Conservation (phyloP, 2,113 vertebrate species). For the Notarius lentiginosus region DNA sequence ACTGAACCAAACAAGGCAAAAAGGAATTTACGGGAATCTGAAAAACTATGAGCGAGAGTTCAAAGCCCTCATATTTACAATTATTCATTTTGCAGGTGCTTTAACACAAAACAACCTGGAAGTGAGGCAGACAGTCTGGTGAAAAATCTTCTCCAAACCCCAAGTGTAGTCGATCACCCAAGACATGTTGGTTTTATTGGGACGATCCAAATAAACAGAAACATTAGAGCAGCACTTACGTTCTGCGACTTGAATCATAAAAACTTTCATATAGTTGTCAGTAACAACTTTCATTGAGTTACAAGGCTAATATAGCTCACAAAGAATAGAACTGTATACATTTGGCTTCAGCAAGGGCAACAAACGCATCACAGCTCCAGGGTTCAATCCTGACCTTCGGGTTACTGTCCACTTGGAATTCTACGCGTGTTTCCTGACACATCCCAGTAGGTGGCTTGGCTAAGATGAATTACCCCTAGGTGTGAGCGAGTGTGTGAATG, state of each 20-base stretch:
- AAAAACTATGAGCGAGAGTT: background rate
- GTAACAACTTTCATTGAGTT: background rate
- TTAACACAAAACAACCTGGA: background rate
- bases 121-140: background rate
- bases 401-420: background rate
- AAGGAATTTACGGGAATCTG: background rate
- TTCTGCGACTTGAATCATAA: too few species aligned
- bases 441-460: background rate
- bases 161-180: too few species aligned
- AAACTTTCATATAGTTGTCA: too few species aligned
- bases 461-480: background rate
- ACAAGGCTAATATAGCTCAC: background rate
- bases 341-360: background rate
- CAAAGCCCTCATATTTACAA: background rate
- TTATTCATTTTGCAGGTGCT: background rate
- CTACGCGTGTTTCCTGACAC: background rate
- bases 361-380: background rate
- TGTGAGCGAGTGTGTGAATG: background rate
- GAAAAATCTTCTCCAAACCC: background rate
- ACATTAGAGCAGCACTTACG: too few species aligned
- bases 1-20: background rate
- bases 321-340: background rate
- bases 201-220: background rate
- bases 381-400: background rate
- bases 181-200: background rate